These are phyloP conservation scores for Polymixis lichenea DNA, from an alignment of 2,888 invertebrate genomes.

Conservation along the genomic window DNA sequence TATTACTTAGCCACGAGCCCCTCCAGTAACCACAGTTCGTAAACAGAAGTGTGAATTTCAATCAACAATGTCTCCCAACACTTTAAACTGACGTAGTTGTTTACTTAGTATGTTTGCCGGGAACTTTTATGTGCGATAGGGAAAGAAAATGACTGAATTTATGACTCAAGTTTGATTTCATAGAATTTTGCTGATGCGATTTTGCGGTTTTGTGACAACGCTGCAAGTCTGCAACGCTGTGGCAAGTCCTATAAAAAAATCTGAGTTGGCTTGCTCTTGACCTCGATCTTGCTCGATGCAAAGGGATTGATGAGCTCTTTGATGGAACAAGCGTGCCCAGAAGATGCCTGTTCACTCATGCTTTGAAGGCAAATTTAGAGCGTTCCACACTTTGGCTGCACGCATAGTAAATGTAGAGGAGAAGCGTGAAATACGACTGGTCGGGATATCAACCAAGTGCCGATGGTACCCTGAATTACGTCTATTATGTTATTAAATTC, in stretches of 20 bases:
- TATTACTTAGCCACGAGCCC: too few relatives aligned
- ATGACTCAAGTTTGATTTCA: constrained; percentile 61
- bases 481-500: constrained; percentile 24
- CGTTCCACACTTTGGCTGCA: too few relatives aligned
- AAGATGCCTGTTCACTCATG: too few relatives aligned
- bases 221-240: constrained; percentile 45
- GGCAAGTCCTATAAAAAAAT: not conserved
- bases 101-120: constrained; percentile 33
- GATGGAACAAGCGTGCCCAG: too few relatives aligned
- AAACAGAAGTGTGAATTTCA: constrained; percentile 47
- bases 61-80: constrained; percentile 37
- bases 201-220: constrained; percentile 54
- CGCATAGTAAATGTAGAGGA: too few relatives aligned
- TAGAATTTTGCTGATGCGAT: constrained; percentile 52
- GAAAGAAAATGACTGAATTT: constrained; percentile 54
- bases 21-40: constrained; percentile 10
- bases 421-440: too few relatives aligned
- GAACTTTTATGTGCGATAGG: constrained; percentile 53
- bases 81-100: constrained; percentile 38
- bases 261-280: too few relatives aligned
- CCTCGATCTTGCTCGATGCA: too few relatives aligned
- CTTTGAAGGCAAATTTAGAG: too few relatives aligned
- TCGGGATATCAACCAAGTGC: too few relatives aligned
- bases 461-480: too few relatives aligned
- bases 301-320: too few relatives aligned